Evolutionary conservation across 2,888 invertebrate species (phyloP).

Genomic region (Philaethria dido): DNA sequence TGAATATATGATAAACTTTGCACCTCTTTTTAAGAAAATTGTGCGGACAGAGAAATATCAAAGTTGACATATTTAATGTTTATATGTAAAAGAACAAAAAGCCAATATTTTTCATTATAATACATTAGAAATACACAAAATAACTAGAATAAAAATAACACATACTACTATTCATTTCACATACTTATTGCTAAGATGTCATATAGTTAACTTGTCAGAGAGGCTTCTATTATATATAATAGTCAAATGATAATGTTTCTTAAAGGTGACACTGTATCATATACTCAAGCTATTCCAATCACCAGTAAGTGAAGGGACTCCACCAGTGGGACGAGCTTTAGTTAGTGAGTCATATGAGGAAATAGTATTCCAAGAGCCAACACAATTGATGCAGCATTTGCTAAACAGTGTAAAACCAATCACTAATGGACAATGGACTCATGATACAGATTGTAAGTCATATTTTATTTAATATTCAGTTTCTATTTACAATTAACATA

Average conservation of each 20-base stretch:
- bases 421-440: slow-evolving; percentile 89
- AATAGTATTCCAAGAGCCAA: slow-evolving; percentile 96
- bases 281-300: slow-evolving; percentile 97
- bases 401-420: slow-evolving; percentile 90
- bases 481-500: no score
- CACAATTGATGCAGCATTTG: slow-evolving; percentile 94
- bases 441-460: slow-evolving; percentile 95
- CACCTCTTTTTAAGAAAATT: no score
- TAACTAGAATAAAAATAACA: no score
- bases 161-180: no score
- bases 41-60: no score
- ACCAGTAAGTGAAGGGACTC: slow-evolving; percentile 79
- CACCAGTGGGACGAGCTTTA: slow-evolving; percentile 84
- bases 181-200: no score
- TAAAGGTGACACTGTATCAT: slow-evolving; percentile 96
- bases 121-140: no score
- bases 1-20: no score
- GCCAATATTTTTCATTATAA: no score
- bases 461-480: not conserved
- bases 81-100: no score
- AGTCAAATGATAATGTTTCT: slow-evolving; percentile 44
- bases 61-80: no score
- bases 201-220: no score
- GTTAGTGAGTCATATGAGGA: slow-evolving; percentile 98
- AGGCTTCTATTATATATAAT: not conserved